Evolutionary conservation across 1,140 invertebrate genomes (phyloP), one percentile per base, ranked within the genome.

Genomic region (Drosophila ohnishii): DNA sequence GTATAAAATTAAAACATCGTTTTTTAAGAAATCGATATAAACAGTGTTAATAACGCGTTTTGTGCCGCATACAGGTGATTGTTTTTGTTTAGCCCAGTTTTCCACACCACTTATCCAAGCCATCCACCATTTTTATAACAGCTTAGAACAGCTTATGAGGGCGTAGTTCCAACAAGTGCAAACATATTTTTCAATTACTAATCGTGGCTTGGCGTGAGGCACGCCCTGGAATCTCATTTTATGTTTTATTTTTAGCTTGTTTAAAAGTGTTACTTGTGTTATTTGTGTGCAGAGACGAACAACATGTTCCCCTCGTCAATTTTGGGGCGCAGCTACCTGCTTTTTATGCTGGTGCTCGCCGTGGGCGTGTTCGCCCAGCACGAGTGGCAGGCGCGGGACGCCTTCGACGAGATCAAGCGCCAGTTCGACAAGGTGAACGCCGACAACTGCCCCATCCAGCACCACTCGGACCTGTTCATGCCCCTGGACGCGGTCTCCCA

Each of bases 381-480:
- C 89, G 96, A 97, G 83, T 98, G 97, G 97, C 96, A 98, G 92
- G 91, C 94, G 9, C 94, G 95, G 40, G 98, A 99, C 93, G 92
- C 94, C 32, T 98, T 97, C 82, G 98, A 99, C 84, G 95, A 97
- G 92, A 95, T 99, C 58, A 94, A 96, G 50, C 92, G 94, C 14
- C 94, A 94, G 92, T 95, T 98, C 92, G 95, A 97, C 70, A 95
- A 95, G 87, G 95, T 99, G 0, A 95, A 93, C 40, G 92, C 92
- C 2, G 95, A 98, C 19, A 99, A 99, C 92, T 99, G 98, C 91
- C 95, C 94, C 58, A 97, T 98, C 61, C 95, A 96, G 78, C 95
- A 97, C 82, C 92, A 96, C n/a, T 94, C 94, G 25, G 96, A 98
- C 78, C 92, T 99, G 1, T 97, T 96, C 90, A 92, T 99, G 64